These are phyloP conservation scores for Aegithalos caudatus DNA, from an alignment of 2,113 vertebrate species.

Conservation along the genomic window DNA sequence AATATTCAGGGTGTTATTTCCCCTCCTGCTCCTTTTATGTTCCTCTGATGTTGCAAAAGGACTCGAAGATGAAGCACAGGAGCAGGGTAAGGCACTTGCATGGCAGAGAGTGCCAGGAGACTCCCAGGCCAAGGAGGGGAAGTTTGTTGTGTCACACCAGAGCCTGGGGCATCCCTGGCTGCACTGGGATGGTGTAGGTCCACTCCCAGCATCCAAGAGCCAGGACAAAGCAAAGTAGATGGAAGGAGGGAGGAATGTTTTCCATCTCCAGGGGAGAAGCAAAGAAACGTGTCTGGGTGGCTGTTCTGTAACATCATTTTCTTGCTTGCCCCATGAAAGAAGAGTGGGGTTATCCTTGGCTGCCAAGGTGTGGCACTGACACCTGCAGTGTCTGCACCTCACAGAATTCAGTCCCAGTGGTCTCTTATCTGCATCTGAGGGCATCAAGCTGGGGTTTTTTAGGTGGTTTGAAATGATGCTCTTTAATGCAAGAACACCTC, in stretches of 20 bases:
- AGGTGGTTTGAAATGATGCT: neutral
- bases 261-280: neutral
- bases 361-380: neutral
- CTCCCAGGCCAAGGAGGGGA: fast-evolving
- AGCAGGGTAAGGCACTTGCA: neutral
- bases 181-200: neutral
- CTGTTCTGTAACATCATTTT: neutral
- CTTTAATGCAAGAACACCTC: neutral
- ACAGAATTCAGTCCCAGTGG: neutral
- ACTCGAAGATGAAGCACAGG: neutral
- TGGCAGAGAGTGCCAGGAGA: neutral
- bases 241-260: neutral
- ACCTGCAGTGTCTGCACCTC: neutral
- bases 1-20: neutral
- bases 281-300: neutral
- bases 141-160: neutral
- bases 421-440: neutral
- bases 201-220: neutral
- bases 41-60: neutral
- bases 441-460: neutral
- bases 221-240: neutral
- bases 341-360: neutral
- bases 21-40: neutral
- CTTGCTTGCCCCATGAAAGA: neutral
- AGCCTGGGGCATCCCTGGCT: neutral